These are phyloP conservation scores for Thryonomys swinderianus DNA, from an alignment of 2,113 vertebrate genomes.

Conservation along the genomic window DNA sequence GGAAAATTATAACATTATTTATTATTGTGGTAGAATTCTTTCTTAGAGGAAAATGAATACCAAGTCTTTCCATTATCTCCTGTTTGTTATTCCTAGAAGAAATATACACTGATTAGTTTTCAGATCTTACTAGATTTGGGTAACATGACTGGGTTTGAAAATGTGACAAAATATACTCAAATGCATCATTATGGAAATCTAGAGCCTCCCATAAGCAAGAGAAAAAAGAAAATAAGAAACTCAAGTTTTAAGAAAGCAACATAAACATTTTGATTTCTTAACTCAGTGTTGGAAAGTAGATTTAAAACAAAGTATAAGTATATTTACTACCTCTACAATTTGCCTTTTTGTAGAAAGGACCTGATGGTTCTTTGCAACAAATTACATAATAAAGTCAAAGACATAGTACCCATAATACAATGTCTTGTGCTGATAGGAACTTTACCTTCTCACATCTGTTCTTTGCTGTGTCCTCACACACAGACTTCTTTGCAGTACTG, in stretches of 20 bases:
- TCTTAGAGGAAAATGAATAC: neutral
- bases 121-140: neutral
- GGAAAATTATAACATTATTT: slow-evolving; percentile 18
- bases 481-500: neutral
- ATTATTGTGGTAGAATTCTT: neutral
- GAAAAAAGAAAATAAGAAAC: slow-evolving; percentile 60
- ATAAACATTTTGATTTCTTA: slow-evolving; percentile 41
- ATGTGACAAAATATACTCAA: neutral
- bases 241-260: slow-evolving; percentile 17
- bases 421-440: neutral
- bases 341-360: neutral
- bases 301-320: neutral
- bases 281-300: slow-evolving; percentile 16
- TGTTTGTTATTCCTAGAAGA: slow-evolving; percentile 28
- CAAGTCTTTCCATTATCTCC: neutral
- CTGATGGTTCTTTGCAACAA: neutral
- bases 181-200: slow-evolving; percentile 37
- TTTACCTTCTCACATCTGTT: slow-evolving; percentile 33
- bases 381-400: neutral
- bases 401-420: neutral
- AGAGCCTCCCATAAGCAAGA: neutral
- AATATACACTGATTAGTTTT: slow-evolving; percentile 21
- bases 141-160: slow-evolving; percentile 26
- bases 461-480: neutral
- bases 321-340: neutral